Base-by-base conservation (phyloP, 2,113 vertebrate species). In the Himantopus leucocephalus region DNA sequence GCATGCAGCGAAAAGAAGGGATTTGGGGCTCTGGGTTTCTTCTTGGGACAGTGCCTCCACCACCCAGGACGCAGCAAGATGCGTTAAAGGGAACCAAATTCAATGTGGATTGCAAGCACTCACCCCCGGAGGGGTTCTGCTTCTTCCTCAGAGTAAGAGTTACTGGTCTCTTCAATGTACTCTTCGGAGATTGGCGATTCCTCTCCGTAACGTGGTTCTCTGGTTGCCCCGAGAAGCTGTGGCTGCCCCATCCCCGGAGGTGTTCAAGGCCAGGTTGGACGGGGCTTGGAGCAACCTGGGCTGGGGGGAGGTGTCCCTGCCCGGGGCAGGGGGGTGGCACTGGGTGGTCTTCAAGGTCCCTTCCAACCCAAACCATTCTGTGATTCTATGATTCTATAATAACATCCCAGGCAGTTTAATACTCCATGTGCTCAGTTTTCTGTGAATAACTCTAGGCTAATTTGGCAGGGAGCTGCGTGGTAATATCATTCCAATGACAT, bases 21-120 rank as follows among this genome's bases (percentile, higher is more conserved):
- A 16, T 34, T 6, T 5, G 17, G 55, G 41, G n/a, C 35, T 56
- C 77, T 32, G 62, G 34, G 41, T 39, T 63, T 39, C 62, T 39
- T 10, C 26, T 5, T 34, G 35, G 41, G 53, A 11, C 8, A 2
- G 43, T n/a, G 24, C 37, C 50, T 63, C 24, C 39, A 32, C 17
- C 35, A 23, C 24, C 68, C 75, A 47, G 62, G 22, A 26, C 67
- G 29, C n/a, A 19, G 52, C 53, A 24, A 35, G n/a, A 6, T 23
- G 26, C 0, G 0, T 34, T 30, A 2, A 45, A 85, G 27, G 78
- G 18, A 52, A 15, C 27, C n/a, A 12, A 35, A 43, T 8, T 27
- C 43, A 11, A 5, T 1, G 43, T 0, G 6, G 43, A 27, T 4
- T 5, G 20, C 32, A 6, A 22, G 30, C 24, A 12, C 59, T n/a